Evolutionary conservation across 35 echinoderm and acorn worm species (phyloP), one percentile per base, ranked within the genome.

Genomic region (Heliocidaris erythrogramma): DNA sequence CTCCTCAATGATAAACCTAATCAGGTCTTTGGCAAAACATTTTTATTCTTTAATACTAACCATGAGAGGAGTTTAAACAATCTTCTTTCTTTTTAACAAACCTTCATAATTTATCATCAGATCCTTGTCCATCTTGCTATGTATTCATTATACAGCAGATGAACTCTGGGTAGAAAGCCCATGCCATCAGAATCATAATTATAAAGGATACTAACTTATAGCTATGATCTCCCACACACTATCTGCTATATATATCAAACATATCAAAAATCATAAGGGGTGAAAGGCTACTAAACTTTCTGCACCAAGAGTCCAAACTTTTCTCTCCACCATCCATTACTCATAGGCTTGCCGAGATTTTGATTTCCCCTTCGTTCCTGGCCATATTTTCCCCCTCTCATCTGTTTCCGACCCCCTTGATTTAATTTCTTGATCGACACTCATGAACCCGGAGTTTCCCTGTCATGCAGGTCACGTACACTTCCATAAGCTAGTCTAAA

Each of bases 351-450:
- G 5, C 65, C 5, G 65, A 78, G 65, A 78, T 78, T 78, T 78
- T 78, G 65, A 78, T 78, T 78, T 78, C 65, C 65, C 65, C 21
- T 24, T 78, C 27, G 65, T 78, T 78, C 65, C 65, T 78, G 65
- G 65, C 21, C 14, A 78, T 78, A 78, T 78, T 78, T 78, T n/a
- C 65, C 21, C 65, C 65, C 27, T 78, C 65, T 78, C 65, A 78
- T 78, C 65, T 27, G 65, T 27, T 78, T 78, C 65, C 65, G 65
- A 78, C 65, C 65, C 65, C 27, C 65, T 78, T 78, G 65, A 78
- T 78, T 78, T 78, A 78, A 78, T 78, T 78, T 78, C 65, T n/a
- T 78, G 65, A 78, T 78, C 65, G 21, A 78, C 65, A 78, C 21
- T 78, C 65, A 78, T 18, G 65, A n/a, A 27, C 65, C 27, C 65